Percentiles rank a stretch among this genome's conserved stretches.
Evolutionary conservation across 2,888 invertebrate species (phyloP).

Genomic region (Dione vanillae): DNA sequence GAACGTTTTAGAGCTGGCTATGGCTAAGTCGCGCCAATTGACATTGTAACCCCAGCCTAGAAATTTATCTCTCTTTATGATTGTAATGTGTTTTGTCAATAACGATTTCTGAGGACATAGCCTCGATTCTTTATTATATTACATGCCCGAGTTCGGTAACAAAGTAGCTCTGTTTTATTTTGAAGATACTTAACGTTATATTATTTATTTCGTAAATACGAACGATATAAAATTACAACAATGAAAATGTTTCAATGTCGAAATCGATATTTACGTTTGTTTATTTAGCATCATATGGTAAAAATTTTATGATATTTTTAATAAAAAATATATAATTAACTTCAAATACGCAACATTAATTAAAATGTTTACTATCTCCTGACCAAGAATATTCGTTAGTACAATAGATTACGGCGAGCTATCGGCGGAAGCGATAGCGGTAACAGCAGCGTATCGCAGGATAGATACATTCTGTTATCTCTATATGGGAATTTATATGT

Average conservation of each 20-base stretch:
- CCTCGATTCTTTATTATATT: conserved; percentile 21
- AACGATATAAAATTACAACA: too few relatives aligned
- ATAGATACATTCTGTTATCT: conserved; percentile 76
- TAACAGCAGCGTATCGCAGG: conserved; percentile 72
- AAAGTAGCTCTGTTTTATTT: not conserved
- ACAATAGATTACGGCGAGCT: conserved; percentile 74
- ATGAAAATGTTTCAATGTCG: too few relatives aligned
- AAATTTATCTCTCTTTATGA: conserved; percentile 41
- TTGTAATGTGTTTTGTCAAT: conserved; percentile 43
- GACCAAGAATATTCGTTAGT: conserved; percentile 42
- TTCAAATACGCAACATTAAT: conserved; percentile 9
- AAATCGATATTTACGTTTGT: not conserved
- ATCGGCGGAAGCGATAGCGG: conserved; percentile 79
- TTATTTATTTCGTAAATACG: too few relatives aligned
- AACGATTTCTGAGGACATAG: conserved; percentile 20
- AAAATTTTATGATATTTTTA: not conserved
- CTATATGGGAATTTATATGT: conserved; percentile 70
- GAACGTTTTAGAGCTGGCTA: conserved; percentile 60
- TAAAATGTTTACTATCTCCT: conserved; percentile 31
- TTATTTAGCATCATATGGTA: not conserved
- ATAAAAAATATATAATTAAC: conserved; percentile 1
- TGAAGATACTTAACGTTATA: not conserved
- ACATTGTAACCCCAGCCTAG: conserved; percentile 70
- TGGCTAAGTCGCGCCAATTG: conserved; percentile 70
- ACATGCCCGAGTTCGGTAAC: not conserved